These are phyloP conservation scores for Eurystomus gularis DNA, from an alignment of 2,113 vertebrate genomes.

Conservation along the genomic window DNA sequence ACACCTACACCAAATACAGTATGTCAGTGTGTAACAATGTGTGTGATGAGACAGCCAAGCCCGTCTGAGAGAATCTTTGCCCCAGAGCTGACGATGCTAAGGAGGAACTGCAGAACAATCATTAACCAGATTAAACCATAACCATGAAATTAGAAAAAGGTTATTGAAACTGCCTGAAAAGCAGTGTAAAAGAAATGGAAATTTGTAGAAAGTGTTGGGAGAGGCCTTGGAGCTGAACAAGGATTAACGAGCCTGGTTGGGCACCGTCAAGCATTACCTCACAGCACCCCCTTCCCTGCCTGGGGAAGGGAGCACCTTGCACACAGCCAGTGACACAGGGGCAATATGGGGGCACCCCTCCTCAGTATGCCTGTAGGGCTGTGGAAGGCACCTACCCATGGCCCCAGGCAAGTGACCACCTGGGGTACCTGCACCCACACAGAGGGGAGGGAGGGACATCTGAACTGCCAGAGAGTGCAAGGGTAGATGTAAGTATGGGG, in stretches of 20 bases:
- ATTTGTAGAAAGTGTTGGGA: background rate
- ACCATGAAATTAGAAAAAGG: background rate
- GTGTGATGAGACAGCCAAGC: background rate
- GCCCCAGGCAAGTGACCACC: background rate
- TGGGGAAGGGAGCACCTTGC: background rate
- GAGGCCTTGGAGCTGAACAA: background rate
- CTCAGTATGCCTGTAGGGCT: rapidly evolving
- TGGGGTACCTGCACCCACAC: background rate
- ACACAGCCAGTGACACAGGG: background rate
- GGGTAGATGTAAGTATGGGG: background rate
- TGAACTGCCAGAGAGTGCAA: background rate
- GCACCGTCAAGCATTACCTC: too few species aligned
- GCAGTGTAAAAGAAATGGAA: background rate
- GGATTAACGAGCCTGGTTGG: background rate
- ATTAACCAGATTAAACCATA: background rate
- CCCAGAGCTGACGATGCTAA: background rate
- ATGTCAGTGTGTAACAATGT: background rate
- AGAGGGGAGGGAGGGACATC: too few species aligned
- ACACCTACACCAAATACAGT: background rate
- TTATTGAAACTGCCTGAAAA: background rate
- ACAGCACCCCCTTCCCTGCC: background rate
- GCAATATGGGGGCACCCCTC: background rate
- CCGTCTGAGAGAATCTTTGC: background rate
- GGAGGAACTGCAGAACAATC: background rate
- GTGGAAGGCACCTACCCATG: background rate